Evolutionary conservation across 1,140 invertebrate species (phyloP).

Genomic region (Caenorhabditis latens): DNA sequence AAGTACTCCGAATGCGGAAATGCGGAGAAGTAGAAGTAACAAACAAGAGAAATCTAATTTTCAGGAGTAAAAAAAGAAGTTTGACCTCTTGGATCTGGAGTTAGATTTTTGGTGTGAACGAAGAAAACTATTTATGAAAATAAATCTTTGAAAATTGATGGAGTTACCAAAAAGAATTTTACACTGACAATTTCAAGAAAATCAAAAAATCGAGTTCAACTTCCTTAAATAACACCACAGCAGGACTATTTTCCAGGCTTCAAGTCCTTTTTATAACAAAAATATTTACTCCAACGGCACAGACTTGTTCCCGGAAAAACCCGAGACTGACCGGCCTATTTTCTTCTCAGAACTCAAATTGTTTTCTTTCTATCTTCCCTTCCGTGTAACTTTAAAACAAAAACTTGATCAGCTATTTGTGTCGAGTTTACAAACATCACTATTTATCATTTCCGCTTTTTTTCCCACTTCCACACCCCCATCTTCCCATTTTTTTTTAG

Average conservation of each 20-base stretch:
- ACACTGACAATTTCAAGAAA: too few relatives aligned
- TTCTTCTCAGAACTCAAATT: neutral
- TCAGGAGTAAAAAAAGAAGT: neutral
- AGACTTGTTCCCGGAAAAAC: neutral
- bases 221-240: too few relatives aligned
- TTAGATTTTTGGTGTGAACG: too few relatives aligned
- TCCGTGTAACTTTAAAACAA: neutral
- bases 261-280: neutral
- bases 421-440: constrained; percentile 27
- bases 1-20: neutral
- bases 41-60: neutral
- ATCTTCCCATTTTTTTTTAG: neutral
- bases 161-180: too few relatives aligned
- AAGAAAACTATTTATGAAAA: too few relatives aligned
- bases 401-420: constrained; percentile 28
- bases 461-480: neutral
- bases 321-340: neutral
- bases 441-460: constrained; percentile 31
- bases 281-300: constrained; percentile 8
- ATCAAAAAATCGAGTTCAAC: too few relatives aligned
- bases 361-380: neutral
- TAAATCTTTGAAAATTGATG: too few relatives aligned
- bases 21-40: too few relatives aligned
- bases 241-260: too few relatives aligned
- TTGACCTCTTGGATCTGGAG: too few relatives aligned